Evolutionary conservation across 2,888 invertebrate species (phyloP).

Genomic region (Petrolisthes manimaculis): DNA sequence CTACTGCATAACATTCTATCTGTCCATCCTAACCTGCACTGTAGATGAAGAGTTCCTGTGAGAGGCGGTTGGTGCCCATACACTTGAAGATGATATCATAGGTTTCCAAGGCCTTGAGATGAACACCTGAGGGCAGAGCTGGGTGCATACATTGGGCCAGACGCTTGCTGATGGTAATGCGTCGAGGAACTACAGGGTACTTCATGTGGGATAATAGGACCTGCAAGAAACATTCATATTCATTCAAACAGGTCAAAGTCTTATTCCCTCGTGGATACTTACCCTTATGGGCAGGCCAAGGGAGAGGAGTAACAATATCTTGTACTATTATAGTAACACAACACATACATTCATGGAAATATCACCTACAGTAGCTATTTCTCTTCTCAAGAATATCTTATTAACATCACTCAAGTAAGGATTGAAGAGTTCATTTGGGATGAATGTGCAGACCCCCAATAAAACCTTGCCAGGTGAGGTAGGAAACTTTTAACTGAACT

Average conservation of each 20-base stretch:
- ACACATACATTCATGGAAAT: too few relatives aligned
- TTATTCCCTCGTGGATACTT: neutral
- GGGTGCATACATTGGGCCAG: constrained; percentile 95
- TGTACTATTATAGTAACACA: neutral
- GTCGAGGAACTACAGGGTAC: constrained; percentile 86
- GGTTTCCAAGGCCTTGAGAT: constrained; percentile 90
- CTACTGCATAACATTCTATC: too few relatives aligned
- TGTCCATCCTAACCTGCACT: constrained; percentile 75
- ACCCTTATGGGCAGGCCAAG: neutral
- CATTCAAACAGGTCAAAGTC: neutral
- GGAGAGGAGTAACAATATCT: neutral
- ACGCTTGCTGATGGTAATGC: constrained; percentile 89
- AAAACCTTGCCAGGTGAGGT: too few relatives aligned
- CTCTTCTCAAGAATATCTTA: too few relatives aligned
- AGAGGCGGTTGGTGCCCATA: constrained; percentile 84
- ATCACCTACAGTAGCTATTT: too few relatives aligned
- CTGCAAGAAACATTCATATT: constrained; percentile 71
- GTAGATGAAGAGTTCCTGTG: constrained; percentile 86
- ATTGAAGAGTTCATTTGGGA: too few relatives aligned
- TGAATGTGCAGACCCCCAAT: too few relatives aligned
- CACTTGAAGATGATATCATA: constrained; percentile 91
- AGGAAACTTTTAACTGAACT: too few relatives aligned
- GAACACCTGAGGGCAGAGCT: constrained; percentile 89
- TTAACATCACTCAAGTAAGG: too few relatives aligned
- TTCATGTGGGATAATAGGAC: constrained; percentile 83